Conservation (phyloP, 2,113 vertebrate species). For the Saccopteryx bilineata region DNA sequence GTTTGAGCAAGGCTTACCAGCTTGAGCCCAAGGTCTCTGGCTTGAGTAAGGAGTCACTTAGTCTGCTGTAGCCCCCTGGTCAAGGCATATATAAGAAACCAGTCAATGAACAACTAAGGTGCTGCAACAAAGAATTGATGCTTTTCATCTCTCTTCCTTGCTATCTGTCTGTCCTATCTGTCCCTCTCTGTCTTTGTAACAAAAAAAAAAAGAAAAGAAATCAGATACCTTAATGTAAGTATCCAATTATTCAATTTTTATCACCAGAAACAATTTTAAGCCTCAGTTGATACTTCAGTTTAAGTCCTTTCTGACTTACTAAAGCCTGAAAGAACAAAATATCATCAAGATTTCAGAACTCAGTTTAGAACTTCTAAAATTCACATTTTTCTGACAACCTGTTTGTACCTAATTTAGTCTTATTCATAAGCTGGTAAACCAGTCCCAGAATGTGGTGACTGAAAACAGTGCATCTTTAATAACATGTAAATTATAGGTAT, state of each 20-base stretch:
- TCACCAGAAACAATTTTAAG: not conserved
- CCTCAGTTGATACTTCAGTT: not conserved
- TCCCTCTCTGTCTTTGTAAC: too few relatives aligned
- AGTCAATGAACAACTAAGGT: too few relatives aligned
- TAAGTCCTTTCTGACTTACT: not conserved
- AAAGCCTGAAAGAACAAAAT: not conserved
- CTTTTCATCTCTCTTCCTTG: too few relatives aligned
- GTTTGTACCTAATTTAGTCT: slow-evolving; percentile 18
- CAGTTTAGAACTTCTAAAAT: slow-evolving; percentile 45
- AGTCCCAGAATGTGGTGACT: not conserved
- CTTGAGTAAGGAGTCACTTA: too few relatives aligned
- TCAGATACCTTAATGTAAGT: not conserved
- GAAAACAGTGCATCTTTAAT: not conserved
- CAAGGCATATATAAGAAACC: too few relatives aligned
- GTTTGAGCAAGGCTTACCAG: too few relatives aligned
- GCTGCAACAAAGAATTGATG: too few relatives aligned
- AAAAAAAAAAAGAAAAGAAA: not conserved
- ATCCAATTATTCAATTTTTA: not conserved
- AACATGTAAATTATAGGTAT: not conserved
- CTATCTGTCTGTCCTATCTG: too few relatives aligned
- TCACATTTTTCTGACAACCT: slow-evolving; percentile 45
- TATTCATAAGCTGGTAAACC: slow-evolving; percentile 23
- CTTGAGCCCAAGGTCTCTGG: too few relatives aligned
- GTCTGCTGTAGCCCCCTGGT: too few relatives aligned
- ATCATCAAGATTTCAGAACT: slow-evolving; percentile 47